Evolutionary conservation across 2,797 vertebrate genomes (phyloP), one percentile per base, ranked within the genome.

Genomic region (Phalloptychus januarius): DNA sequence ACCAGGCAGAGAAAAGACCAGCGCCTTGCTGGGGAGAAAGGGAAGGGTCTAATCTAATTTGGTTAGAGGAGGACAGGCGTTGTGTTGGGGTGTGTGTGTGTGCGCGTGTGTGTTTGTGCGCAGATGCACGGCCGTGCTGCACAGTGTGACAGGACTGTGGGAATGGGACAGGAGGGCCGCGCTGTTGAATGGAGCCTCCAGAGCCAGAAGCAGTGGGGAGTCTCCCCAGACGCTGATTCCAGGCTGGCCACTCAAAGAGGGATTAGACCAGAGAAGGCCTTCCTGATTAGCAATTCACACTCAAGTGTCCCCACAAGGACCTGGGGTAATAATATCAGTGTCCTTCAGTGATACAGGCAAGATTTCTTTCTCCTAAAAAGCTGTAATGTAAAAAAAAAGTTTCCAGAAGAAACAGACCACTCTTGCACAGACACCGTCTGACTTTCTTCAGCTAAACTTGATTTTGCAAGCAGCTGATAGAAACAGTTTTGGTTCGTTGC

Each of bases 41-140:
- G 91, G 95, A 97, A 96, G 96, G 96, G 95, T 97, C 96, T 99
- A 99, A 99, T 99, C 98, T 99, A 98, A 99, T 99, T 99, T 98
- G 96, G 96, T 96, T 96, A 95, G 97, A 97, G 96, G 95, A 91
- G 96, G 95, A 96, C 95, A 92, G 94, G 89, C 78, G 18, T 44
- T 69, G 65, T 94, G 95, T 92, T 93, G 93, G 95, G 82, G 79
- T 63, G 28, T 92, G 94, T 92, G 31, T 20, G 58, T 63, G 58
- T 8, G 56, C 23, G 61, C 20, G 8, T 38, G 63, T 67, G 23
- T 69, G 18, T 25, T 91, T 94, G 81, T 45, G 95, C 2, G 94
- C 70, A 72, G 86, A 76, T 84, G 95, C 71, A 73, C 93, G 95
- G 94, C 95, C 94, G 94, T 93, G 83, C 94, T 91, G 95, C 96